phyloP scores from a whole-genome alignment of 2,797 vertebrate genomes.

The Enteromius trimaculatus region DNA sequence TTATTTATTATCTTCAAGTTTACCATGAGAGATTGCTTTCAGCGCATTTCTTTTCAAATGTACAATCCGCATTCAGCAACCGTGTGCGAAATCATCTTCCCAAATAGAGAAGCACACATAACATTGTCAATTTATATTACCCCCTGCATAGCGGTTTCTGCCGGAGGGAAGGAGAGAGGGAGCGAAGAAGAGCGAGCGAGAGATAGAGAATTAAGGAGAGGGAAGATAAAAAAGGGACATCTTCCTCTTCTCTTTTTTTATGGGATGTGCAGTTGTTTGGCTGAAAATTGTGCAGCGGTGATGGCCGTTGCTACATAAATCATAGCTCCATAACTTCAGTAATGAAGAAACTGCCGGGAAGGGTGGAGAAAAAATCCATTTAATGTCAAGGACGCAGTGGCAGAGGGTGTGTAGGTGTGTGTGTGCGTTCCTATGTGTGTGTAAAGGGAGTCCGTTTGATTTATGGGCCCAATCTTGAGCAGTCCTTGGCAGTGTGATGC shows the following conservation, averaged over 20 bases:
- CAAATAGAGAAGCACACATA: slow-evolving; percentile 30
- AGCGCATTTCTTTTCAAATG: slow-evolving; percentile 33
- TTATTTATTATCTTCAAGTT: slow-evolving; percentile 42
- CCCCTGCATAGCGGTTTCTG: slow-evolving; percentile 35
- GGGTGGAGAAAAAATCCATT: slow-evolving; percentile 58
- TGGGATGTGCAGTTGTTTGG: slow-evolving; percentile 52
- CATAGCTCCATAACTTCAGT: slow-evolving; percentile 55
- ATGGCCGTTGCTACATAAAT: slow-evolving; percentile 64
- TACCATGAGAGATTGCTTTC: slow-evolving; percentile 38
- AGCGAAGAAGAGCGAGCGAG: not conserved
- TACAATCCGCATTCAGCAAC: slow-evolving; percentile 22
- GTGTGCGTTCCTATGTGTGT: slow-evolving; percentile 51
- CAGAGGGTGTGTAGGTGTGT: slow-evolving; percentile 31
- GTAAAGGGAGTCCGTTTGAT: slow-evolving; percentile 67
- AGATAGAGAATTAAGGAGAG: slow-evolving; percentile 33
- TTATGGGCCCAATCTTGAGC: slow-evolving; percentile 70
- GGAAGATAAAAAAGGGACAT: slow-evolving; percentile 49
- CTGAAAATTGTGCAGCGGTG: slow-evolving; percentile 56
- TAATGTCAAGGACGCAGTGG: slow-evolving; percentile 63
- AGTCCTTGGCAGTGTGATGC: slow-evolving; percentile 72
- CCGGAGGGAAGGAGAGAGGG: slow-evolving; percentile 20
- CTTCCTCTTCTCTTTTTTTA: slow-evolving; percentile 53
- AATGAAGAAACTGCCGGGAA: slow-evolving; percentile 65
- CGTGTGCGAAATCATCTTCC: slow-evolving; percentile 21
- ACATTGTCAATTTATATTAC: slow-evolving; percentile 46